Base-by-base conservation (phyloP, 2,113 vertebrate species). In the Urocolius indicus region DNA sequence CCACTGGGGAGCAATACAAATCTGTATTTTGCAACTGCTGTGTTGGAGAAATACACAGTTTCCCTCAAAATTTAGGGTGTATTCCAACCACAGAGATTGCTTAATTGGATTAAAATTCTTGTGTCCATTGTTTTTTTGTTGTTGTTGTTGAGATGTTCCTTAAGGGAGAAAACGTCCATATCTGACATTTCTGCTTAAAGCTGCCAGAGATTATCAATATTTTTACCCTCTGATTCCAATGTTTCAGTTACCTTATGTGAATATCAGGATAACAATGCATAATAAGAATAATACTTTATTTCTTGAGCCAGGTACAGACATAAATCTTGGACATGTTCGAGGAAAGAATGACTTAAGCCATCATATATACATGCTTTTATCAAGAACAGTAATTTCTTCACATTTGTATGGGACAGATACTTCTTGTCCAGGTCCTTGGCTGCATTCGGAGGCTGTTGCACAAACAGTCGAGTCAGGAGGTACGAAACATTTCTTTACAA, bases 1-100 rank as follows among this genome's bases (percentile, higher is more conserved):
- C 49, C 71, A 72, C 69, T 48, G 38, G 57, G 93, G 92, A 96
- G 77, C 57, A 89, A 93, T 87, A 96, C 4, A 73, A 92, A 78
- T 78, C 57, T 72, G 22, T 73, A 51, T 81, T 93, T 84, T 89
- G 24, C 68, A 72, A 32, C 78, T 65, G 61, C 48, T 72, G 10
- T 59, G 84, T 84, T 68, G 77, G 62, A 89, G 74, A 68, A 89
- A 90, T 27, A 72, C 30, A 52, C 23, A 38, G 30, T 89, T 87
- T 91, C 27, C 34, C 54, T 89, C 66, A 45, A 89, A 89, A 82
- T 22, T 43, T 38, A 23, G 9, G 19, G 29, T 82, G 22, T 38
- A 43, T 78, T 94, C 57, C 61, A 84, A 57, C 10, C 15, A 46
- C 17, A 61, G 18, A 34, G 34, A 41, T 20, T 87, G 38, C 11